Conservation (phyloP, 1,140 invertebrate genomes). For the Popillia japonica region DNA sequence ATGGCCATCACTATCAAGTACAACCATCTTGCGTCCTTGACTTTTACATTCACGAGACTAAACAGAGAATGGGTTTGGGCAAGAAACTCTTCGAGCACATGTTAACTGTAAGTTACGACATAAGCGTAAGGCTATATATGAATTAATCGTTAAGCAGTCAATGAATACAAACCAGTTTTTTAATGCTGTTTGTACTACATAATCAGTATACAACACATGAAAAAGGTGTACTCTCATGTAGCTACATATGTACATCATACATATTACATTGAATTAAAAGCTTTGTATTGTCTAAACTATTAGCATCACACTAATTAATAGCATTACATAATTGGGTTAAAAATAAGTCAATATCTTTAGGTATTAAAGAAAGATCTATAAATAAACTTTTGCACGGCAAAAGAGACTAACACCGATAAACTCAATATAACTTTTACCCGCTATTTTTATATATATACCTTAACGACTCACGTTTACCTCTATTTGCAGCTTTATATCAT, state of each 20-base stretch:
- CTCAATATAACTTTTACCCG: not conserved
- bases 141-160: not conserved
- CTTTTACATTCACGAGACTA: slow-evolving; percentile 84
- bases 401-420: not conserved
- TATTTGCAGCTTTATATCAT: not conserved
- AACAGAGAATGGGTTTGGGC: slow-evolving; percentile 81
- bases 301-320: no score
- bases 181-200: not conserved
- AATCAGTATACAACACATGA: not conserved
- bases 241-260: no score
- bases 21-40: slow-evolving; percentile 84
- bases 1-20: slow-evolving; percentile 74
- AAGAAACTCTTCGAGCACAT: slow-evolving; percentile 81
- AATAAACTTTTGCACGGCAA: not conserved
- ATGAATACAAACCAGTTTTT: slow-evolving; percentile 18
- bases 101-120: slow-evolving; percentile 67
- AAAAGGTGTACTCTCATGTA: no score
- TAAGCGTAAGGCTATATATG: not conserved
- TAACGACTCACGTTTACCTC: not conserved
- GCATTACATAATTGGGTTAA: no score
- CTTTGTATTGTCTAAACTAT: no score
- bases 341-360: not conserved
- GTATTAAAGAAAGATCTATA: not conserved
- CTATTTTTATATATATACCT: slow-evolving; percentile 12
- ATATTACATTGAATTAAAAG: no score